Percentiles rank a stretch among this genome's conserved stretches.
Evolutionary conservation across 2,113 vertebrate genomes (phyloP).

Genomic region (Dromiciops gliroides): DNA sequence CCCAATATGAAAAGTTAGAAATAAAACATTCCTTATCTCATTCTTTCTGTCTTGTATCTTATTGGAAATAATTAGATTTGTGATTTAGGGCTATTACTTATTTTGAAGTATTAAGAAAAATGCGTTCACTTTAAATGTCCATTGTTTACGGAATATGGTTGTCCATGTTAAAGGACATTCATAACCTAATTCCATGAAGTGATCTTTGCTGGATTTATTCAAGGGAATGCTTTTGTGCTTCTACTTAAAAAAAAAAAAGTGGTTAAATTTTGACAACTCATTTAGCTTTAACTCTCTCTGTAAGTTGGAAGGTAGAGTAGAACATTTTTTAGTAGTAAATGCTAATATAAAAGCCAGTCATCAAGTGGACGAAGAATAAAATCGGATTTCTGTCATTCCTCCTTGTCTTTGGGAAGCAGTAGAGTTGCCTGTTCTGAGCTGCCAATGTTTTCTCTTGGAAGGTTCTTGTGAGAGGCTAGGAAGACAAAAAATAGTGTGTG

Average conservation of each 20-base stretch:
- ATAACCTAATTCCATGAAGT: slow-evolving; percentile 49
- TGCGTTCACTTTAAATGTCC: slow-evolving; percentile 55
- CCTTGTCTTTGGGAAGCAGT: slow-evolving; percentile 12
- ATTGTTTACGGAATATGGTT: slow-evolving; percentile 49
- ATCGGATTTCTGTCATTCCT: slow-evolving; percentile 12
- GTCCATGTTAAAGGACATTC: slow-evolving; percentile 65
- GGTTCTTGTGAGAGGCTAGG: neutral
- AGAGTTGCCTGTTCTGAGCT: neutral
- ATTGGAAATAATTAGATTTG: slow-evolving; percentile 57
- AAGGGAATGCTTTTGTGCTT: neutral
- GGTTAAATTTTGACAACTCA: neutral
- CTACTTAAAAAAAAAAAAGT: neutral
- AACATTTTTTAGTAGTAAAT: neutral
- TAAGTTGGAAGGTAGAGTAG: neutral
- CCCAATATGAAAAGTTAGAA: slow-evolving; percentile 44
- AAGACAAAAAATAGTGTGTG: neutral
- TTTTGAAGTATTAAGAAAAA: slow-evolving; percentile 48
- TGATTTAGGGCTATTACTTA: slow-evolving; percentile 61
- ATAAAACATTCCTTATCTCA: slow-evolving; percentile 33
- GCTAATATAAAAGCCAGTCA: neutral
- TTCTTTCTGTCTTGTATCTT: slow-evolving; percentile 48
- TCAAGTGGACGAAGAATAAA: slow-evolving; percentile 23
- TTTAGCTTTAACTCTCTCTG: neutral
- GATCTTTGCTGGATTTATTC: slow-evolving; percentile 35
- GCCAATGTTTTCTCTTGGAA: slow-evolving; percentile 1